phyloP scores from a whole-genome alignment of 2,888 invertebrate species.

The Temnothorax ravouxi region DNA sequence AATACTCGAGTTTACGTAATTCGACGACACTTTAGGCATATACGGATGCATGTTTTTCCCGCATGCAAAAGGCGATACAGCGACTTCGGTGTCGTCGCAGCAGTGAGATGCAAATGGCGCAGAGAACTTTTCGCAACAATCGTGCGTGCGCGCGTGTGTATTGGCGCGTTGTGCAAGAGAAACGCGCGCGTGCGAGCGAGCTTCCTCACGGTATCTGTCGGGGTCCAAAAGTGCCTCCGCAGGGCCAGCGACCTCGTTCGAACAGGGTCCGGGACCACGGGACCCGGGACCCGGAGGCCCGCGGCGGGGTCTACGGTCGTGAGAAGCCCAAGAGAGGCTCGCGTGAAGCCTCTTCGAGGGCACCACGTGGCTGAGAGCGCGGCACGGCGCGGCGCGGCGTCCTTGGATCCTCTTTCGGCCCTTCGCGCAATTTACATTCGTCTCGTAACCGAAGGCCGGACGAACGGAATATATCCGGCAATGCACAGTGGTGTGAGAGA shows the following conservation, averaged over 20 bases:
- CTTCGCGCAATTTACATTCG: constrained; percentile 78
- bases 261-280: constrained; percentile 11
- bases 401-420: constrained; percentile 71
- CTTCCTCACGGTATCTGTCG: constrained; percentile 7
- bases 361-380: constrained; percentile 56
- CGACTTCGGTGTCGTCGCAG: constrained; percentile 6
- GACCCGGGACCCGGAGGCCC: background rate
- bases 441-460: constrained; percentile 73
- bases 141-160: background rate
- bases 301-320: constrained; percentile 18
- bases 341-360: constrained; percentile 44
- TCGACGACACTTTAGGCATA: constrained; percentile 32
- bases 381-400: constrained; percentile 39
- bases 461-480: constrained; percentile 71
- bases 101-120: constrained; percentile 52
- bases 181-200: background rate
- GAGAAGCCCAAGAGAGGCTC: constrained; percentile 25
- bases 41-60: constrained; percentile 33
- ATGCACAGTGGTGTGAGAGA: constrained; percentile 59
- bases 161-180: constrained; percentile 43
- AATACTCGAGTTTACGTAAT: constrained; percentile 45
- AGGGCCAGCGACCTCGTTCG: constrained; percentile 58
- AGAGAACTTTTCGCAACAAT: constrained; percentile 46
- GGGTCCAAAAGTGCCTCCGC: constrained; percentile 38
- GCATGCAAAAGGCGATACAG: constrained; percentile 32